A percentile compares a stretch with the other conserved stretches of the same genome.
Conservation (phyloP, 2,797 vertebrate genomes). For the Aulostomus chinensis region DNA sequence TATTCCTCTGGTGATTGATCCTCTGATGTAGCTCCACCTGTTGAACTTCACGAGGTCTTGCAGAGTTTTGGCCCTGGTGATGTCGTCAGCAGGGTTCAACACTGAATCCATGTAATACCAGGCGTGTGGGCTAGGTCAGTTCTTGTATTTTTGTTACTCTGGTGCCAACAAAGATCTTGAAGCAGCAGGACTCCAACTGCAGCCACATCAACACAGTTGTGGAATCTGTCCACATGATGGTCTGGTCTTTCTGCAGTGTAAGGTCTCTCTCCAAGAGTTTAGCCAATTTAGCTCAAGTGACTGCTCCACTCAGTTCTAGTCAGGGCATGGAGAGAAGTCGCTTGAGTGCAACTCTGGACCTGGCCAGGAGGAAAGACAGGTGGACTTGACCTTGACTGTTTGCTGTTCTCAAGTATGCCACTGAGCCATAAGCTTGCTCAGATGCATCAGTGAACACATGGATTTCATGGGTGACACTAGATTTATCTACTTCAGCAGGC, state of each 20-base stretch:
- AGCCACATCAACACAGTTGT: slow-evolving; percentile 1
- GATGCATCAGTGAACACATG: slow-evolving; percentile 1
- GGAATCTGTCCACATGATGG: neutral
- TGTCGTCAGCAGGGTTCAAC: neutral
- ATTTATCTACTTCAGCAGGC: neutral
- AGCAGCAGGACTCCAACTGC: neutral
- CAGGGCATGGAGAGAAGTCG: neutral
- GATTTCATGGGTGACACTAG: neutral
- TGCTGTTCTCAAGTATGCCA: neutral
- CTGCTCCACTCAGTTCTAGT: neutral
- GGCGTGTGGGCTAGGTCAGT: neutral
- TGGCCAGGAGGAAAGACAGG: neutral
- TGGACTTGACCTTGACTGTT: neutral
- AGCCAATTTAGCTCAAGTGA: slow-evolving; percentile 1
- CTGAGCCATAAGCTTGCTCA: too few relatives aligned
- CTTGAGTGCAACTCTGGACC: neutral
- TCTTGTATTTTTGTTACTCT: slow-evolving; percentile 4
- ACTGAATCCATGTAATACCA: neutral
- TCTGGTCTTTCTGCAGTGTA: neutral
- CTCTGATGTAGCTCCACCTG: neutral
- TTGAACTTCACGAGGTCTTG: neutral
- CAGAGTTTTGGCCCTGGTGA: neutral
- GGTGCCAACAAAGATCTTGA: slow-evolving; percentile 3
- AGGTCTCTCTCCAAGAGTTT: neutral
- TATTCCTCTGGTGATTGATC: too few relatives aligned